phyloP scores from a whole-genome alignment of 2,888 invertebrate species.

The Drosophila peninsularis region DNA sequence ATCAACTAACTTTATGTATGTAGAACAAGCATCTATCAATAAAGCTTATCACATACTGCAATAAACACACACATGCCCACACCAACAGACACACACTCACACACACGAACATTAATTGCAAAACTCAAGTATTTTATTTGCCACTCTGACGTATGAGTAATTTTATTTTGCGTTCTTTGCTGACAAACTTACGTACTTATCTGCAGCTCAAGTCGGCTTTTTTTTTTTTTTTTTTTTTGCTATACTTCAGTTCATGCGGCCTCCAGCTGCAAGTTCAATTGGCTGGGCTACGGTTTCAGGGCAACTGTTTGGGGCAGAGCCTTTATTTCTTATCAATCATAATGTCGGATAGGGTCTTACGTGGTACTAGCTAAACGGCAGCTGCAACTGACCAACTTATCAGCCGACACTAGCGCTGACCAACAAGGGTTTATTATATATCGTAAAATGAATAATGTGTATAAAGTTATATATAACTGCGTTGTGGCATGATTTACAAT shows the following conservation, averaged over 20 bases:
- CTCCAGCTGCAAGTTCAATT: conserved; percentile 54
- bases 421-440: conserved; percentile 20
- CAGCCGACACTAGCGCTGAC: conserved; percentile 42
- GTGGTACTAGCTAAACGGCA: conserved; percentile 20
- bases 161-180: conserved; percentile 23
- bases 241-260: conserved; percentile 18
- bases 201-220: conserved; percentile 22
- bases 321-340: conserved; percentile 35
- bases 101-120: conserved; percentile 27
- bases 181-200: conserved; percentile 36
- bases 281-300: conserved; percentile 17
- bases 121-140: conserved; percentile 56
- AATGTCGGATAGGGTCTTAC: conserved; percentile 32
- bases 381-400: conserved; percentile 31
- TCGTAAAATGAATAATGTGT: conserved; percentile 5
- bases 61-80: conserved; percentile 20
- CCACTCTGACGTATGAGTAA: conserved; percentile 63
- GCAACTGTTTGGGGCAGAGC: conserved; percentile 31
- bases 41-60: conserved; percentile 45
- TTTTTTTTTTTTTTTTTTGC: neutral
- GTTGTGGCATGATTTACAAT: conserved; percentile 35
- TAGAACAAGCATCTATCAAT: conserved; percentile 49
- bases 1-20: conserved; percentile 30
- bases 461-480: conserved; percentile 1
- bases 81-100: neutral